Base-by-base conservation (phyloP, 2,888 invertebrate species). In the Amphipoea oculea region DNA sequence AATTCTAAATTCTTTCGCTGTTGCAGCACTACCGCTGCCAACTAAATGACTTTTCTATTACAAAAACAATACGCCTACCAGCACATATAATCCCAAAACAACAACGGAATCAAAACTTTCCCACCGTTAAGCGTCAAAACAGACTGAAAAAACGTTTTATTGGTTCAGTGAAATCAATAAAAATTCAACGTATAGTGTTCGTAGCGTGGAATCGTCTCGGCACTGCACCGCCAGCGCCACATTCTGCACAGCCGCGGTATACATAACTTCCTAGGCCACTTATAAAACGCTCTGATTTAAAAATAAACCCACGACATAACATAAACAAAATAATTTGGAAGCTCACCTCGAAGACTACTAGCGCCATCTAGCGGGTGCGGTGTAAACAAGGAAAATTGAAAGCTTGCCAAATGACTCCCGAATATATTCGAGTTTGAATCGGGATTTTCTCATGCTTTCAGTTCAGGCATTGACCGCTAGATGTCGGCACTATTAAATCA, bases 181-280 rank as follows among this genome's bases (percentile, higher is more conserved):
- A 91, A 84, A 48, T 82, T 86, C 84, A 87, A 84, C 89, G 90
- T 90, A 89, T 78, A 87, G 82, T 83, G 86, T 87, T 86, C 79
- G 82, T 87, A 89, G 80, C 78, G 90, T 91, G 89, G 91, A 94
- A 93, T 90, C 88, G 77, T 88, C 88, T 93, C 90, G 90, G 91
- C 88, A 90, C 89, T 92, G 93, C 92, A 92, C 78, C 88, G 90
- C 87, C 78, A 86, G 83, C 84, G 88, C 86, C 86, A 91, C 89
- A 92, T 93, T 93, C 91, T 94, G 92, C 92, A 91, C 91, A 89
- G 88, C 88, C 87, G 91, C 89, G 91, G 91, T 91, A 92, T 92
- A 92, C 91, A 92, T 92, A 92, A 95, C 95, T 95, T 95, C 95
- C 94, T 94, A 93, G 93, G 93, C 96, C 95, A 96, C 96, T 96